Evolutionary conservation across 2,113 vertebrate species (phyloP), one percentile per base, ranked within the genome.

Genomic region (Eulacestoma nigropectus): DNA sequence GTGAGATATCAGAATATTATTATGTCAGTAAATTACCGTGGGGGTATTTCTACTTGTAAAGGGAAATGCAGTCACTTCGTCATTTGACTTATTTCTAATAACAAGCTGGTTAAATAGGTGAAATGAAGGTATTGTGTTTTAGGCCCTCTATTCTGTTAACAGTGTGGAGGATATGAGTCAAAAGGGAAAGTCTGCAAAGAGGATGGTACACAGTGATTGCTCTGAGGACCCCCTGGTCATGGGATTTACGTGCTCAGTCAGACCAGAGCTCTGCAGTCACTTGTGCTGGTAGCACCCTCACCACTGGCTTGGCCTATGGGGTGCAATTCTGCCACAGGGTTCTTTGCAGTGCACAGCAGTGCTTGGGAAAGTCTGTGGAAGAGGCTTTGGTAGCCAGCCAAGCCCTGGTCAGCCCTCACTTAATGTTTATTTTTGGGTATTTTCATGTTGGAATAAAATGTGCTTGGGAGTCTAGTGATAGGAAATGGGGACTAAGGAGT

Each of bases 311-410:
- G 60, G 46, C 29, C 88, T 50, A 21, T 30, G 41, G 35, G 32
- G 13, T 90, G 42, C 13, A 12, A 5, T 81, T 77, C 42, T 53
- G 65, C 49, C 25, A 3, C 39, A 4, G 10, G n/a, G 29, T 55
- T 32, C 35, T 69, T 18, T 1, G 11, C n/a, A 68, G 27, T 4
- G 10, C 39, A 10, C 33, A 85, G 57, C 23, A 22, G 23, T 39
- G 56, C 76, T 94, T 93, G 77, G 68, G 52, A 87, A 78, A 65
- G 22, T 50, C 84, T 81, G 53, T 60, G 56, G 53, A 86, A 87
- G 42, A 69, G 64, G 22, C 35, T 69, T 81, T 91, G 77, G 53
- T 72, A 68, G 49, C 21, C 67, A 85, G 75, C 52, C 52, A 91
- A 90, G 55, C 39, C 27, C 70, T 73, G 35, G 42, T 23, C 93